Evolutionary conservation across 2,113 vertebrate genomes (phyloP), one percentile per base, ranked within the genome.

Genomic region (Paradisaea rubra): DNA sequence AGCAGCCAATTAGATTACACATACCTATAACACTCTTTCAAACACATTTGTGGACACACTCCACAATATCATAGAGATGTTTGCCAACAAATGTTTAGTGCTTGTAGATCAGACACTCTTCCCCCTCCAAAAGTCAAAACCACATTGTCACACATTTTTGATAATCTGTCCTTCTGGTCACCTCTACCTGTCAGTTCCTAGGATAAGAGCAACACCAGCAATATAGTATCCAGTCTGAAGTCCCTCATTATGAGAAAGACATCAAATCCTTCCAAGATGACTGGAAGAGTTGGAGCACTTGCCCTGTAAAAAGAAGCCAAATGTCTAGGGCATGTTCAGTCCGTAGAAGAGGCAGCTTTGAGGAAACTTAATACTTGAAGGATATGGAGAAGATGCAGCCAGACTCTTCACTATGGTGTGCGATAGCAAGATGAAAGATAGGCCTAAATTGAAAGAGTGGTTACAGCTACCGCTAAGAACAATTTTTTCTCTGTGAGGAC

Each of bases 241-340:
- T 31, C 7, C 1, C 22, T 47, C 18, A 13, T 45, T 25, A 39
- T 21, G 15, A 73, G 17, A 85, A 88, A 63, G 13, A 72, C 13
- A 31, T 23, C 7, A 66, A 37, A 71, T 18, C 4, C 9, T 85
- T 19, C 10, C 37, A 70, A 56, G 41, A 11, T 33, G 17, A n/a
- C 3, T 27, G 15, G 3, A 10, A 12, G n/a, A 31, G 11, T 10
- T 59, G 41, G 10, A 73, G n/a, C 5, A 31, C 25, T 53, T 77
- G 7, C 9, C 33, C n/a, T 42, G 18, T 65, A 41, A 50, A 64
- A 71, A 73, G 8, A 52, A 3, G 3, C 6, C 0, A 0, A 45
- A 20, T 12, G 3, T 47, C 16, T 52, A 21, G 5, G 23, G 9
- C 7, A 35, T 53, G 9, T 42, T 50, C 39, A 35, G 7, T 27